A percentile compares a stretch with the other conserved stretches of the same genome.
Conservation (phyloP, 2,797 vertebrate species). For the Dendrocincla fuliginosa region DNA sequence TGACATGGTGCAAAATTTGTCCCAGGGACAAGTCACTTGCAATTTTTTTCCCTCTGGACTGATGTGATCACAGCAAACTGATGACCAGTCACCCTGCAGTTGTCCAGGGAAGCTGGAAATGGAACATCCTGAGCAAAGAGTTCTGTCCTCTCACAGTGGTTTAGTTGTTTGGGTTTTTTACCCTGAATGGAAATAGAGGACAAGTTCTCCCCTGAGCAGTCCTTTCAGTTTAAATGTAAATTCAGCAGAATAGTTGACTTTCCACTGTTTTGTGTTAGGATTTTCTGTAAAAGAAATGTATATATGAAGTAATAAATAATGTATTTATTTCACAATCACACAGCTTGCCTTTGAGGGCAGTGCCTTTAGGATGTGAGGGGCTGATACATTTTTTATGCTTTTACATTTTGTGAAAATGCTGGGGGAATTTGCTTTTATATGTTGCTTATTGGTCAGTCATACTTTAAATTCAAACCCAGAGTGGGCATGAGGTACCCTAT, state of each 20-base stretch:
- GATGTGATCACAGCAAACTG: not conserved
- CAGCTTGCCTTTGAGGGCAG: not conserved
- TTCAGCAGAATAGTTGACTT: not conserved
- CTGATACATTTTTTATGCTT: not conserved
- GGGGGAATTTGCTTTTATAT: not conserved
- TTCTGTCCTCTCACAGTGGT: not conserved
- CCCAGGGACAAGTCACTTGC: conserved; percentile 13
- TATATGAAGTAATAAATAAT: not conserved
- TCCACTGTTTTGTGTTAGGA: not conserved
- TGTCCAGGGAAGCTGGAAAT: not conserved
- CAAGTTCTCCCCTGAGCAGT: not conserved
- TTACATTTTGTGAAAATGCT: not conserved
- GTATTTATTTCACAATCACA: not conserved
- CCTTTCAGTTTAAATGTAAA: not conserved
- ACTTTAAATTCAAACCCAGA: not conserved
- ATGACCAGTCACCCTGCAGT: not conserved
- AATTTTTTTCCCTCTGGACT: not conserved
- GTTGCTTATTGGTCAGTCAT: not conserved
- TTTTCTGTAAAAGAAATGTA: not conserved
- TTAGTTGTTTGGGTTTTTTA: not conserved
- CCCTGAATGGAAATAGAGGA: not conserved
- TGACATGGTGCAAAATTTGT: conserved; percentile 23
- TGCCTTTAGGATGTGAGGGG: not conserved
- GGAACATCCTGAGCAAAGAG: not conserved
- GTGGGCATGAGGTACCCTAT: not conserved